Conservation (phyloP, 2,113 vertebrate genomes). For the Pelecanoides urinatrix region DNA sequence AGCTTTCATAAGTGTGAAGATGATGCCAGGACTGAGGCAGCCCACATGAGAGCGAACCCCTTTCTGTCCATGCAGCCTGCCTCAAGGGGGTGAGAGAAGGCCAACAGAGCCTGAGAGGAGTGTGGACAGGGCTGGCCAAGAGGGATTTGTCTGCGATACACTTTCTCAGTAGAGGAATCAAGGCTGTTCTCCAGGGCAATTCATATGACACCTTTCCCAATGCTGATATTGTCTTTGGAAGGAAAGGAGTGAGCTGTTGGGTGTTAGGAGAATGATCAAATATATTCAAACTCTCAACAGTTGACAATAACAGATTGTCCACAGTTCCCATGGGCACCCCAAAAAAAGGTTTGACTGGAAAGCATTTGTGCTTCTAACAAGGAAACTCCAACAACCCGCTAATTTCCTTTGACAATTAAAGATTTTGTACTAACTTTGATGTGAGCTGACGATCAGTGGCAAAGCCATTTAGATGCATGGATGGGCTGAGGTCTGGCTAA, state of each 20-base stretch:
- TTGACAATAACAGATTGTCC: neutral
- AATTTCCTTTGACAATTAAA: conserved; percentile 10
- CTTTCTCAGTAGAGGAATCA: neutral
- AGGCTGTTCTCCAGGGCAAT: neutral
- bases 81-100: neutral
- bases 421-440: neutral
- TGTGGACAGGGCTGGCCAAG: neutral
- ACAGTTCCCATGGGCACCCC: neutral
- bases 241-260: neutral
- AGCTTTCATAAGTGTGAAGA: neutral
- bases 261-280: neutral
- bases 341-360: neutral
- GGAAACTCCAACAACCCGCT: neutral
- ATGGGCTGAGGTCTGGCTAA: neutral
- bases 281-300: neutral
- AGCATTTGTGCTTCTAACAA: neutral
- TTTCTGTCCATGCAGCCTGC: neutral
- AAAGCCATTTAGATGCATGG: neutral
- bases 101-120: neutral
- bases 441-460: neutral
- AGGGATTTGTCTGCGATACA: neutral
- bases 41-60: neutral
- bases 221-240: neutral
- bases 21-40: neutral
- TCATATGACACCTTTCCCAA: neutral